Evolutionary conservation across 1,140 invertebrate species (phyloP).

Genomic region (Temnothorax longispinosus): DNA sequence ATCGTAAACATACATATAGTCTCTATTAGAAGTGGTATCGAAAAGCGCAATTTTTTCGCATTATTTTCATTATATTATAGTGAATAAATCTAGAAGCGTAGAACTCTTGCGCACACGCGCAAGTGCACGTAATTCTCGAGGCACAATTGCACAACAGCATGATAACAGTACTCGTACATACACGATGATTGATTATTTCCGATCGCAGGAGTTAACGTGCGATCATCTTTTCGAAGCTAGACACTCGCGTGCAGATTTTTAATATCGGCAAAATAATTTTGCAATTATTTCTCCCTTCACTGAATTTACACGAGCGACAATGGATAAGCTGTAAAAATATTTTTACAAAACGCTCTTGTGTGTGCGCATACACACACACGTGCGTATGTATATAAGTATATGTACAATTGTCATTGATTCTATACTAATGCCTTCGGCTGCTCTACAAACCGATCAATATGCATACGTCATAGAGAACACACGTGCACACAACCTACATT

Average conservation of each 20-base stretch:
- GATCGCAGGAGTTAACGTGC: not conserved
- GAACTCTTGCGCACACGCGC: not conserved
- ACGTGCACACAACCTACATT: constrained; percentile 64
- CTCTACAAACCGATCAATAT: constrained; percentile 62
- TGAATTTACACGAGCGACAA: not conserved
- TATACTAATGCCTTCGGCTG: constrained; percentile 12
- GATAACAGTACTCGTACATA: not conserved
- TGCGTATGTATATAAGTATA: not conserved
- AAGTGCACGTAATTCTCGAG: not conserved
- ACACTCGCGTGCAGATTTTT: not conserved
- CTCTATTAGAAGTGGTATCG: too few relatives aligned
- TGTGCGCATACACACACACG: too few relatives aligned
- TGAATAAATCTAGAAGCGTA: not conserved
- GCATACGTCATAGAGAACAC: constrained; percentile 30
- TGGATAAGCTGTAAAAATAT: not conserved
- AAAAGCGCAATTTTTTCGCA: not conserved
- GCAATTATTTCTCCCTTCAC: not conserved
- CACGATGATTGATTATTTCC: not conserved
- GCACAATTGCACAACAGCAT: not conserved
- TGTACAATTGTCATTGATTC: constrained; percentile 56
- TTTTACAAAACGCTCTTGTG: not conserved
- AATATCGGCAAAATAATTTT: not conserved
- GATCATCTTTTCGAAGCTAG: not conserved
- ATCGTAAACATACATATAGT: not conserved
- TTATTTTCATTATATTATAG: not conserved